These are phyloP conservation scores for Gastrophysa polygoni DNA, from an alignment of 2,888 invertebrate genomes.

Conservation along the genomic window DNA sequence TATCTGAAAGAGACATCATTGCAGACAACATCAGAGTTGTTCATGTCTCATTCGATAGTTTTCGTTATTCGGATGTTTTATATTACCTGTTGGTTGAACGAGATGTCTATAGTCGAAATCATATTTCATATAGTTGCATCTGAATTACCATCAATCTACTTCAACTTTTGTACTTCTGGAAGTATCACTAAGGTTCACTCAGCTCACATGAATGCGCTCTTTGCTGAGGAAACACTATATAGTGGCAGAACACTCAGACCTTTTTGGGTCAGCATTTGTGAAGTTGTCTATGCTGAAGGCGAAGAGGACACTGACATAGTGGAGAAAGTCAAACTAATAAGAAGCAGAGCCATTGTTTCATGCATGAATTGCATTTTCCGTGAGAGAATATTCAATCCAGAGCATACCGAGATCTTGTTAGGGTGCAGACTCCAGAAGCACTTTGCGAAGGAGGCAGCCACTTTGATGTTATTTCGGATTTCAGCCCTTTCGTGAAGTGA, in stretches of 20 bases:
- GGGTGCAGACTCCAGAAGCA: slow-evolving; percentile 10
- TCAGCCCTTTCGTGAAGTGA: neutral
- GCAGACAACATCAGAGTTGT: too few species aligned
- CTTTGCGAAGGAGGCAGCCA: slow-evolving; percentile 9
- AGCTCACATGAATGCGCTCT: too few species aligned
- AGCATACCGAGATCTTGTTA: slow-evolving; percentile 14
- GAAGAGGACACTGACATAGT: slow-evolving; percentile 1
- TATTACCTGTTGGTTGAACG: too few species aligned
- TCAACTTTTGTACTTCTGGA: too few species aligned
- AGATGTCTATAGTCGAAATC: too few species aligned
- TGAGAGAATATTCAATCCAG: slow-evolving; percentile 1
- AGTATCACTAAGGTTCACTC: too few species aligned
- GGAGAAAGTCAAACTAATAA: slow-evolving; percentile 14
- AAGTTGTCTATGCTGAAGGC: slow-evolving; percentile 12
- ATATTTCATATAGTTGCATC: too few species aligned
- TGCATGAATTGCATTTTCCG: slow-evolving; percentile 15
- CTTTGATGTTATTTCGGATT: slow-evolving; percentile 12
- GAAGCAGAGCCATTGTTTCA: slow-evolving; percentile 15
- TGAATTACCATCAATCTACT: too few species aligned
- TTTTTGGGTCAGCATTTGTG: slow-evolving; percentile 14
- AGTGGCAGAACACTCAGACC: neutral
- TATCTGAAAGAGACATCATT: too few species aligned
- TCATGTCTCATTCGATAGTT: too few species aligned
- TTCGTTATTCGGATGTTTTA: too few species aligned
- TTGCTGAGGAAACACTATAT: neutral